Conservation (phyloP, 2,888 invertebrate genomes). For the Argyresthia albistria region DNA sequence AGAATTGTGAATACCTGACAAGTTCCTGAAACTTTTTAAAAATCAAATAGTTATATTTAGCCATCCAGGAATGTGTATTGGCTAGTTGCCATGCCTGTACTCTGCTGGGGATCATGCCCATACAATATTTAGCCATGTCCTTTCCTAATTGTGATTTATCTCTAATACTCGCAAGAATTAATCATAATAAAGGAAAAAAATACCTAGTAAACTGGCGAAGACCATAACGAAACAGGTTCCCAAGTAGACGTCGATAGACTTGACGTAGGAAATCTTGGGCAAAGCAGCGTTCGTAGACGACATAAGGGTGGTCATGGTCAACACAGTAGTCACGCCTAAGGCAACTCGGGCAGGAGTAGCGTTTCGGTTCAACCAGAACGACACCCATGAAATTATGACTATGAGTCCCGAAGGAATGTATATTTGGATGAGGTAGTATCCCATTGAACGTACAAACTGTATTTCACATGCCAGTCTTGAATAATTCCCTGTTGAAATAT, state of each 20-base stretch:
- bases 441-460: constrained; percentile 97
- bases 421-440: constrained; percentile 98
- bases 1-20: no score
- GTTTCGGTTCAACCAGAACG: constrained; percentile 96
- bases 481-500: constrained; percentile 84
- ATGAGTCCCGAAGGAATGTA: constrained; percentile 98
- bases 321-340: constrained; percentile 94
- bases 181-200: no score
- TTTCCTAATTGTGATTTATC: no score
- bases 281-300: constrained; percentile 96
- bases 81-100: no score
- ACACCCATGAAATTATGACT: constrained; percentile 98
- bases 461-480: constrained; percentile 96
- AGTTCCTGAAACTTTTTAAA: no score
- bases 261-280: constrained; percentile 98
- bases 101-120: no score
- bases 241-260: constrained; percentile 97
- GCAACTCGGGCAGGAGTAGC: constrained; percentile 95
- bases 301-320: constrained; percentile 98
- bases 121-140: no score
- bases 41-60: no score
- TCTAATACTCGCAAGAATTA: no score
- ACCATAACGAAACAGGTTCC: constrained; percentile 99
- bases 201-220: constrained; percentile 96
- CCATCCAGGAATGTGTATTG: no score